A percentile compares a stretch with the other conserved stretches of the same genome.
These are phyloP conservation scores for Pelochelys cantorii DNA, from an alignment of 2,797 vertebrate species.

Conservation along the genomic window DNA sequence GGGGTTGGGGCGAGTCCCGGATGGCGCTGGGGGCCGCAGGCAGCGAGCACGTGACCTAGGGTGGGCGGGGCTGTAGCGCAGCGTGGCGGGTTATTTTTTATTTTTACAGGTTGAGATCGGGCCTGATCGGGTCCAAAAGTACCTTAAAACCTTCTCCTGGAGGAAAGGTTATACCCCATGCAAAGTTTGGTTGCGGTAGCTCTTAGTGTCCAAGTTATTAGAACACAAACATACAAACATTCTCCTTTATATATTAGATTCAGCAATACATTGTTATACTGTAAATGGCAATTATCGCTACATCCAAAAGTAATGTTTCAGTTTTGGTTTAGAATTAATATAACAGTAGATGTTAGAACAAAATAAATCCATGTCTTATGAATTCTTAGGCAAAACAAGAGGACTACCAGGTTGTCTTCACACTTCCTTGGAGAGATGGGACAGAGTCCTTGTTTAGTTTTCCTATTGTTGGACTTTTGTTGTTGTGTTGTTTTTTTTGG, in stretches of 20 bases:
- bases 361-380: background rate
- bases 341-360: background rate
- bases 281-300: slow-evolving; percentile 2
- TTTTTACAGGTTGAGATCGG: too few relatives aligned
- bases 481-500: background rate
- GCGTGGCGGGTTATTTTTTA: too few relatives aligned
- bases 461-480: background rate
- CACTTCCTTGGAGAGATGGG: background rate
- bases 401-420: accelerated
- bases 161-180: too few relatives aligned
- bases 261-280: background rate
- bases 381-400: background rate
- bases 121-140: background rate
- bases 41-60: too few relatives aligned
- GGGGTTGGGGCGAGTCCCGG: too few relatives aligned
- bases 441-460: background rate
- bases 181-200: too few relatives aligned
- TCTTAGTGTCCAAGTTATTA: too few relatives aligned
- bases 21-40: too few relatives aligned
- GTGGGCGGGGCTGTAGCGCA: too few relatives aligned
- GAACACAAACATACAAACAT: too few relatives aligned
- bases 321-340: background rate
- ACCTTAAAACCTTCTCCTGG: too few relatives aligned
- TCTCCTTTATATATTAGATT: background rate
- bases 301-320: background rate